These are phyloP conservation scores for Sphaerodactylus townsendi DNA, from an alignment of 2,113 vertebrate genomes.

Conservation along the genomic window DNA sequence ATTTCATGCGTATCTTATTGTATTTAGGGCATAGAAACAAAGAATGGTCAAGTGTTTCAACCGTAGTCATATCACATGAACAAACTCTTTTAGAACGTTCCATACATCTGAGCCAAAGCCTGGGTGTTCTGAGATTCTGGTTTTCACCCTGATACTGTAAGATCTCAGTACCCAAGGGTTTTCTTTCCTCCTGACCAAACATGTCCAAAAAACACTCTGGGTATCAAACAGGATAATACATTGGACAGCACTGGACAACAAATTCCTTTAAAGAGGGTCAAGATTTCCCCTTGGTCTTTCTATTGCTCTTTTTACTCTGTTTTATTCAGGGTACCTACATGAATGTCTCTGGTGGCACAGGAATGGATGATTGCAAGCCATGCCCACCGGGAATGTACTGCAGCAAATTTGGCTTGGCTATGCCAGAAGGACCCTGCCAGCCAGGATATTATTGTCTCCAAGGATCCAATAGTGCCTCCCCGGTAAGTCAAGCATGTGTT, in stretches of 20 bases:
- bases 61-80: too few relatives aligned
- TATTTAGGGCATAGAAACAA: too few relatives aligned
- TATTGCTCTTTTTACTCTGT: not conserved
- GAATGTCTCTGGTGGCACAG: constrained; percentile 66
- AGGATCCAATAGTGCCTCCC: constrained; percentile 76
- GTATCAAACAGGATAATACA: too few relatives aligned
- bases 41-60: too few relatives aligned
- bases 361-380: constrained; percentile 73
- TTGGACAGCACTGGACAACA: too few relatives aligned
- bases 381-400: constrained; percentile 86
- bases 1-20: too few relatives aligned
- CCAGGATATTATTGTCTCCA: constrained; percentile 77
- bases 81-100: too few relatives aligned
- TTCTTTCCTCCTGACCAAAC: too few relatives aligned
- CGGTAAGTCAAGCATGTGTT: constrained; percentile 70
- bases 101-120: not conserved
- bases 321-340: constrained; percentile 79
- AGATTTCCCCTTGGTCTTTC: accelerated
- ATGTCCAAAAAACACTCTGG: too few relatives aligned
- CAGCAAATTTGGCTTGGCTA: constrained; percentile 72
- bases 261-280: accelerated
- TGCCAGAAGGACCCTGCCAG: constrained; percentile 82
- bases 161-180: not conserved
- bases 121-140: not conserved
- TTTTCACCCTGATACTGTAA: not conserved